Percentiles rank a stretch among this genome's conserved stretches.
These are phyloP conservation scores for Marasmarcha lunaedactyla DNA, from an alignment of 2,888 invertebrate genomes.

Conservation along the genomic window DNA sequence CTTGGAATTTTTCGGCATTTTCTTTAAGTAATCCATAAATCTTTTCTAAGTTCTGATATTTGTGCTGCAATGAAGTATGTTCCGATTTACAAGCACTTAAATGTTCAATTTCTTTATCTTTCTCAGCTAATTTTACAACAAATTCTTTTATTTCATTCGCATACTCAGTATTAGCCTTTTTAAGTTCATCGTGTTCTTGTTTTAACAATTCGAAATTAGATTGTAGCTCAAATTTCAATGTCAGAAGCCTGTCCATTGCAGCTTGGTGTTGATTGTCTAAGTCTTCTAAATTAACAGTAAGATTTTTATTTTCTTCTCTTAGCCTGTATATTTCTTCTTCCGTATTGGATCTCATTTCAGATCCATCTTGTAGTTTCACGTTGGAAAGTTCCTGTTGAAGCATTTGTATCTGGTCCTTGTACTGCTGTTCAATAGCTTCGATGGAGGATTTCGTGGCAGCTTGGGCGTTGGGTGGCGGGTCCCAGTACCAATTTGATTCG, in stretches of 20 bases:
- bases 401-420: slow-evolving; percentile 41
- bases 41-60: slow-evolving; percentile 59
- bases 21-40: slow-evolving; percentile 50
- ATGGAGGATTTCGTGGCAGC: slow-evolving; percentile 19
- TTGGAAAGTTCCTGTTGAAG: slow-evolving; percentile 51
- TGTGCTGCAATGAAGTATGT: slow-evolving; percentile 49
- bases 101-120: slow-evolving; percentile 47
- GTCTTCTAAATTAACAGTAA: slow-evolving; percentile 74
- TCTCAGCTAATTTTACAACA: slow-evolving; percentile 45
- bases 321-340: slow-evolving; percentile 60
- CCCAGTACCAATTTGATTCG: slow-evolving; percentile 63
- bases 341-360: slow-evolving; percentile 27
- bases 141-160: slow-evolving; percentile 50
- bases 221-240: slow-evolving; percentile 65
- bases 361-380: slow-evolving; percentile 37
- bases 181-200: slow-evolving; percentile 55
- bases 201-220: slow-evolving; percentile 60
- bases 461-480: slow-evolving; percentile 38
- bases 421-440: slow-evolving; percentile 29
- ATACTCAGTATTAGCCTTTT: slow-evolving; percentile 53
- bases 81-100: slow-evolving; percentile 32
- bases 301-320: slow-evolving; percentile 68
- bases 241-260: slow-evolving; percentile 72
- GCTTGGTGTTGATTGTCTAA: slow-evolving; percentile 79
- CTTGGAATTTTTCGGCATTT: slow-evolving; percentile 62